Percentiles rank a stretch among this genome's conserved stretches.
Evolutionary conservation across 2,888 invertebrate genomes (phyloP).

Genomic region (Leptopilina syphax): DNA sequence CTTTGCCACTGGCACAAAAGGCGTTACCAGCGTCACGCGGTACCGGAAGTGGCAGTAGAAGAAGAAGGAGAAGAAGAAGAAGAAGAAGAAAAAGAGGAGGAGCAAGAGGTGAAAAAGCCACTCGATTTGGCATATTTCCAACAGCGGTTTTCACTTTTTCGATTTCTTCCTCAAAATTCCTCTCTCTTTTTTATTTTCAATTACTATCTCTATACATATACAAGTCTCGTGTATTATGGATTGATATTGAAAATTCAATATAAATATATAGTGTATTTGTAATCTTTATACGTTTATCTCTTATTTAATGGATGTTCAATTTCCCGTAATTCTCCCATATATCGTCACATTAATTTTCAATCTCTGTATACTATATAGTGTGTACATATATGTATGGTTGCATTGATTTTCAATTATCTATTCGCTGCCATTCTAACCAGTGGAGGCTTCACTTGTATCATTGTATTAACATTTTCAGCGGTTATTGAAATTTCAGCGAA

Average conservation of each 20-base stretch:
- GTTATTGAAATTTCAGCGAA: background rate
- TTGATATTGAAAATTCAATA: too few relatives aligned
- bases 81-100: background rate
- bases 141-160: background rate
- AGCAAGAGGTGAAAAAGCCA: slow-evolving; percentile 5
- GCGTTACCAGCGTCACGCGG: slow-evolving; percentile 15
- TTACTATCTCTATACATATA: too few relatives aligned
- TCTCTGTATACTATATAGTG: background rate
- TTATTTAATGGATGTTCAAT: too few relatives aligned
- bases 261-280: too few relatives aligned
- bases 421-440: background rate
- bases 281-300: too few relatives aligned
- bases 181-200: too few relatives aligned
- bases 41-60: background rate
- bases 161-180: background rate
- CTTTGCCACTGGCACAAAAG: slow-evolving; percentile 20
- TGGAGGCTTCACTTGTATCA: background rate
- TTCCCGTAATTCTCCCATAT: background rate
- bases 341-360: background rate
- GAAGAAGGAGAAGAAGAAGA: too few relatives aligned
- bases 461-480: background rate
- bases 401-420: slow-evolving; percentile 2
- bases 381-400: background rate
- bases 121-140: slow-evolving; percentile 4
- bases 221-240: too few relatives aligned